Base-by-base conservation (phyloP, 2,113 vertebrate species). In the Hoplias malabaricus region DNA sequence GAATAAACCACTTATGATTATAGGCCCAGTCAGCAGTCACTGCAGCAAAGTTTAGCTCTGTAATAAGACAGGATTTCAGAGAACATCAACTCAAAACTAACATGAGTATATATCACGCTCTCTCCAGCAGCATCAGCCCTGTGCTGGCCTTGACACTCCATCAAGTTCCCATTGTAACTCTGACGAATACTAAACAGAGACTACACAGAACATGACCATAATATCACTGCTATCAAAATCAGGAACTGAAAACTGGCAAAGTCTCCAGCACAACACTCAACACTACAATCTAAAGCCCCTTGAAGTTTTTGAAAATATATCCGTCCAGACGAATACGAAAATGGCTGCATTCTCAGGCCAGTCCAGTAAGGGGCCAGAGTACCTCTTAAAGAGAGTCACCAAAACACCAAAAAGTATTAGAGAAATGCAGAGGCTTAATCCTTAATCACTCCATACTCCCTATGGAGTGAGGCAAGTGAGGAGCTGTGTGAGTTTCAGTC, bases 151-250 rank as follows among this genome's bases (percentile, higher is more conserved):
- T 46, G 42, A 46, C 42, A 14, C 42, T 46, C 9, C 9, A 3
- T 16, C 42, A 46, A 46, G 2, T 16, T 14, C 27, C 54, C 14
- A 48, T n/a, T 54, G 75, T 73, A 42, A 78, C 59, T 79, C 54
- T 67, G 50, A 73, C 56, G 59, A 80, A 71, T 16, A 50, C 50
- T 42, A 59, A 48, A 78, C 66, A 54, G 38, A 16, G 13, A 50
- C 50, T 42, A 59, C 56, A 78, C 66, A 54, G 38, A 16, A 31
- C 46, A 13, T 69, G 66, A 71, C 65, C 16, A 73, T 19, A 74
- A 73, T n/a, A 77, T 82, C 53, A 76, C 65, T 56, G 27, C 48
- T 29, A 82, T 76, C 14, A 74, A 69, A 66, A 78, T 80, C 73
- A 36, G 40, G 4, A 56, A 80, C 27, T 67, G 36, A 81, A 74